These are phyloP conservation scores for Netelia inedita DNA, from an alignment of 2,888 invertebrate genomes.

Conservation along the genomic window DNA sequence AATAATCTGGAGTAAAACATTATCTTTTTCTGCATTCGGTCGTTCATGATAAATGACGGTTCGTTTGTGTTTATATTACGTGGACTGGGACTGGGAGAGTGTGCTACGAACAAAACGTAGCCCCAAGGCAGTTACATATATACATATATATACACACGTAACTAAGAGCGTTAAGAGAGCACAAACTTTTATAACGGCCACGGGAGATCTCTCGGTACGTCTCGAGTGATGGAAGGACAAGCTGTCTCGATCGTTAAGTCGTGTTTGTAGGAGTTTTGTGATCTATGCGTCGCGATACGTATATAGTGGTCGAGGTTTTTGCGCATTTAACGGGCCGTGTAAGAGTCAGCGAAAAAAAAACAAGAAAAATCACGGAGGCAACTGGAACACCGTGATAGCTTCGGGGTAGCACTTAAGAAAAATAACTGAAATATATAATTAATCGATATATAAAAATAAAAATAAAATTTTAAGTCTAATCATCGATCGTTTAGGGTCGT, in stretches of 20 bases:
- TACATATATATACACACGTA: background rate
- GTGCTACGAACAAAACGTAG: constrained; percentile 51
- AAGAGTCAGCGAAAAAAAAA: background rate
- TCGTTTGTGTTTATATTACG: constrained; percentile 42
- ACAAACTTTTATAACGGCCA: constrained; percentile 16
- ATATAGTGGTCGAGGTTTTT: constrained; percentile 7
- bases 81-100: constrained; percentile 32
- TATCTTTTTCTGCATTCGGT: background rate
- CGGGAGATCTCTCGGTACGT: constrained; percentile 15
- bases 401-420: background rate
- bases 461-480: background rate
- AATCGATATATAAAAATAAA: background rate
- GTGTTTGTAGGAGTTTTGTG: constrained; percentile 16
- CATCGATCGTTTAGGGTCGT: background rate
- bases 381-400: background rate
- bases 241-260: constrained; percentile 18
- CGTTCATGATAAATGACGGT: constrained; percentile 1
- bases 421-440: background rate
- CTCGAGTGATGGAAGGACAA: constrained; percentile 16
- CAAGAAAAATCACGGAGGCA: constrained; percentile 2
- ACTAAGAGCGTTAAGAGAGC: constrained; percentile 16
- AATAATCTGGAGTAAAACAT: background rate
- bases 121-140: constrained; percentile 38
- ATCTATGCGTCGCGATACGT: constrained; percentile 16
- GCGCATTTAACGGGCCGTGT: background rate